phyloP scores from a whole-genome alignment of 2,888 invertebrate genomes.

The Pedicia rivosa region DNA sequence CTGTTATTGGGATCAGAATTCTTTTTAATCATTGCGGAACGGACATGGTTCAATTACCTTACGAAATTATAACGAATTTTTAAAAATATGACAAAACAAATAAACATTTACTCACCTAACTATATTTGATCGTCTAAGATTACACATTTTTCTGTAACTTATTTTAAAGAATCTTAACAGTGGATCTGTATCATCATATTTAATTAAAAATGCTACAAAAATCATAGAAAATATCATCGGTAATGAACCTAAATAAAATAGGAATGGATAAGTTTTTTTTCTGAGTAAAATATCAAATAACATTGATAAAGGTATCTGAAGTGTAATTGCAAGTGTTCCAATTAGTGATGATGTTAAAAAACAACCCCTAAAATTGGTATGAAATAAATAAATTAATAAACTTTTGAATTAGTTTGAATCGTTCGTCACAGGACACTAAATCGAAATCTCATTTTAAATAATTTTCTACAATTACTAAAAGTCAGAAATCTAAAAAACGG shows the following conservation, averaged over 20 bases:
- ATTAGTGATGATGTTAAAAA: constrained; percentile 83
- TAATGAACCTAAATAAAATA: constrained; percentile 62
- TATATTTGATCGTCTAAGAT: constrained; percentile 24
- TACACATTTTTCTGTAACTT: constrained; percentile 25
- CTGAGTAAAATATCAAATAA: constrained; percentile 64
- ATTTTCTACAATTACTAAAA: background rate
- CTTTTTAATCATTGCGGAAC: too few relatives aligned
- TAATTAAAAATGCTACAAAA: constrained; percentile 48
- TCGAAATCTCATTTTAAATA: too few relatives aligned
- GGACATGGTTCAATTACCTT: too few relatives aligned
- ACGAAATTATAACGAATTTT: too few relatives aligned
- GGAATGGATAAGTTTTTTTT: constrained; percentile 44
- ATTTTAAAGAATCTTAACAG: constrained; percentile 35
- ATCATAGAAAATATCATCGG: constrained; percentile 47
- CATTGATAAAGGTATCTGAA: constrained; percentile 82
- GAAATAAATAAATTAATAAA: background rate
- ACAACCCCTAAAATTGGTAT: constrained; percentile 57
- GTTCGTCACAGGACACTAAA: too few relatives aligned
- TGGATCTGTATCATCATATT: constrained; percentile 74
- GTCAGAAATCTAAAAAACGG: too few relatives aligned
- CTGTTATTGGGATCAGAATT: too few relatives aligned
- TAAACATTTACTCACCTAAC: constrained; percentile 23
- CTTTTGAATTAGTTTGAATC: too few relatives aligned
- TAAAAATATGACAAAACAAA: too few relatives aligned
- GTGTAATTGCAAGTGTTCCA: constrained; percentile 70